Base-by-base conservation (phyloP, 2,797 vertebrate species). In the Moxostoma hubbsi region DNA sequence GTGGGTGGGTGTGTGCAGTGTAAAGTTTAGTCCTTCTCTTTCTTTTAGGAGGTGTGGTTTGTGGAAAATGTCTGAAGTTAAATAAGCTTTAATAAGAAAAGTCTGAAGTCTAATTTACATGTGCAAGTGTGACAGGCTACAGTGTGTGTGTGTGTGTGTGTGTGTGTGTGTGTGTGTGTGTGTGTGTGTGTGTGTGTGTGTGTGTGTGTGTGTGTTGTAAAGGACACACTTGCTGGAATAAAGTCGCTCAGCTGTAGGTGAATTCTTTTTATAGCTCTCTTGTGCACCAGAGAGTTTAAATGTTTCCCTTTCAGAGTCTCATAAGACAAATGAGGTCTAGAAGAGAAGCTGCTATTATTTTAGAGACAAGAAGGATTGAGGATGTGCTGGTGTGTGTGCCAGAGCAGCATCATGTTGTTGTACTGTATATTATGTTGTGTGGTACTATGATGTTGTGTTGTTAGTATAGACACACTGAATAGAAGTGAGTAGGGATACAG, bases 201-300 rank as follows among this genome's bases (percentile, higher is more conserved):
- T 57, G 45, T 58, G 24, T 24, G 24, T 24, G 2, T 24, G 16
- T 66, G 47, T 65, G 76, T 51, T 36, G 54, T 54, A 43, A 62
- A 16, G 51, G 54, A 57, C 36, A 78, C 13, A 5, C 53, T 64
- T 58, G 50, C 63, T 68, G 54, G 13, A 83, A 64, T 77, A 73
- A 80, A 86, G 70, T 73, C 18, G 46, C 53, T 58, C 57, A 63
- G 79, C 73, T 80, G 75, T 83, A 79, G 58, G 77, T 63, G 67
- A 66, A 81, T 86, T 83, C 85, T 85, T 85, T 86, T 85, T 85
- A 85, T 86, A 86, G 85, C 64, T 77, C 75, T 66, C 58, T 59
- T 62, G 59, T 76, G 68, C 76, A 54, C 83, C 78, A 79, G 80
- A 79, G 75, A 81, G 71, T 86, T 83, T 62, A 66, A 83, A 85